Base-by-base conservation (phyloP, 2,888 invertebrate species). In the Harpalus rubripes region DNA sequence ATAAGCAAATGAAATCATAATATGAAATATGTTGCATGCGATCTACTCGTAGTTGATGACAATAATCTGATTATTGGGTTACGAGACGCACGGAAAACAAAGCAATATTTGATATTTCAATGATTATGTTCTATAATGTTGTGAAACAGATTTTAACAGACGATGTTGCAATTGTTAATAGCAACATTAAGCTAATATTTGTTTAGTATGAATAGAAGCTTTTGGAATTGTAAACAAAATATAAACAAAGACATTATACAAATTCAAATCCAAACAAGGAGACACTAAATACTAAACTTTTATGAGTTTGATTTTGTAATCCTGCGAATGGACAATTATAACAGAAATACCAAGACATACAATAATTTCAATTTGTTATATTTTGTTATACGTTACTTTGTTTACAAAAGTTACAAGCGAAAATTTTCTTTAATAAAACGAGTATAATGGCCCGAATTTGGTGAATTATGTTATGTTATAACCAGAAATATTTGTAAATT, bases 31-130 rank as follows among this genome's bases (percentile, higher is more conserved):
- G 44, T 44, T 52, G 72, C 12, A 44, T 18, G 10, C 10, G 12
- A 68, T 68, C n/a, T n/a, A n/a, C n/a, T n/a, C n/a, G 6, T 10
- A 63, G 63, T 63, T n/a, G 16, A 74, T 74, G 10, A 52, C 41
- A 74, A 44, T 74, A 74, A 74, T 74, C 72, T 44, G 72, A 74
- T 41, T 74, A 74, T 16, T 74, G 72, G 16, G 22, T 74, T 44
- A 15, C 15, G 44, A 18, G 18, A 74, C 18, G 16, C 8, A 44
- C n/a, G 2, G 41, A 7, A 44, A 74, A 74, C 72, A 74, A 68
- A 10, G 68, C 18, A 74, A 12, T 74, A 74, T 74, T 74, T 74
- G 72, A 74, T 74, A 44, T 74, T 74, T 18, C 44, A 74, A 16
- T 52, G 72, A 74, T 10, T 44, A 72, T 18, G 7, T 22, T 32